Evolutionary conservation across 2,797 vertebrate species (phyloP), one percentile per base, ranked within the genome.

Genomic region (Otolemur crassicaudatus): DNA sequence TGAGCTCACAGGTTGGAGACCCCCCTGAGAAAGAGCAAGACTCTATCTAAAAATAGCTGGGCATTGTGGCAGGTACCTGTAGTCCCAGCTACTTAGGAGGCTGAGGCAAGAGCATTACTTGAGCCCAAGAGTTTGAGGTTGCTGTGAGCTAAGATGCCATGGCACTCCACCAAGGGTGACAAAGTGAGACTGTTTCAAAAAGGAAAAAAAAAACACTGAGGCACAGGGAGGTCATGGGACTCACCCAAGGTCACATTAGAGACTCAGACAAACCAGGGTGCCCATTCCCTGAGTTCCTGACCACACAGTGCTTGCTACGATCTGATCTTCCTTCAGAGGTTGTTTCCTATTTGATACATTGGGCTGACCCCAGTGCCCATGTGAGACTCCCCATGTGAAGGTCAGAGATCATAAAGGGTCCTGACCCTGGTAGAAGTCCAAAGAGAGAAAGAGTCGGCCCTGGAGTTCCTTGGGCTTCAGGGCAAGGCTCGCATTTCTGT

Each of bases 141-240:
- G n/a, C n/a, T n/a, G n/a, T n/a, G n/a, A n/a, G n/a, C n/a, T n/a
- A n/a, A n/a, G n/a, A n/a, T n/a, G n/a, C n/a, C n/a, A n/a, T n/a
- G n/a, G n/a, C n/a, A n/a, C n/a, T n/a, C n/a, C n/a, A n/a, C n/a
- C n/a, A n/a, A n/a, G n/a, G n/a, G n/a, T n/a, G n/a, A n/a, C n/a
- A n/a, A n/a, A n/a, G n/a, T n/a, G n/a, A n/a, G n/a, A n/a, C n/a
- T n/a, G n/a, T n/a, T n/a, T n/a, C n/a, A n/a, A n/a, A n/a, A n/a
- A n/a, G n/a, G n/a, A n/a, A 58, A 95, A 85, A 31, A 61, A 77
- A 92, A 76, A 73, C 90, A 87, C 46, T 0, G 16, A 94, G 76
- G 84, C 81, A 20, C 80, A 65, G 20, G 79, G 73, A 72, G 58
- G 73, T 73, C 60, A 34, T 16, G 20, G 25, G 58, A 56, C 34